These are phyloP conservation scores for Lasioglossum figueresi DNA, from an alignment of 2,888 invertebrate genomes.

Conservation along the genomic window DNA sequence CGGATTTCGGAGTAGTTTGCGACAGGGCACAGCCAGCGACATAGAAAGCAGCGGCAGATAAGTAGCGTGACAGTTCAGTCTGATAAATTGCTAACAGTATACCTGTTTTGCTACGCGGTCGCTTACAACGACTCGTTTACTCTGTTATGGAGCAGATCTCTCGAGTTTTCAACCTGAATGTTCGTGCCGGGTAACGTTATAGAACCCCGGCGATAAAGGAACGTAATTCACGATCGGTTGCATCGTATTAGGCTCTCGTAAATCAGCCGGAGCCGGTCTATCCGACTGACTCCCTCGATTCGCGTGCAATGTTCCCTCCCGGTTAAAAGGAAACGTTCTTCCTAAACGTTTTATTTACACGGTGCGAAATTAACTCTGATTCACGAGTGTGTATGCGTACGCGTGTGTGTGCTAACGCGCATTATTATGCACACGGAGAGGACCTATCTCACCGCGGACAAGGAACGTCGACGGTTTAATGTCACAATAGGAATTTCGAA, in stretches of 20 bases:
- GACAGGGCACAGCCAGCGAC: background rate
- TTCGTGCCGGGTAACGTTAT: background rate
- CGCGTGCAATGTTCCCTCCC: background rate
- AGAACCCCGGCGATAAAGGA: background rate
- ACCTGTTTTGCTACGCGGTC: conserved; percentile 18
- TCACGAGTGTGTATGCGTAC: background rate
- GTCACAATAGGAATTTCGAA: conserved; percentile 59
- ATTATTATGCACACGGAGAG: conserved; percentile 2
- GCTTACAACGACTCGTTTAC: conserved; percentile 13
- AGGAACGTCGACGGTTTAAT: conserved; percentile 54
- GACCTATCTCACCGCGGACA: conserved; percentile 36
- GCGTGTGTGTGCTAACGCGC: conserved; percentile 15
- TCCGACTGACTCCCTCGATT: background rate
- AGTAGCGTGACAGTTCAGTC: background rate
- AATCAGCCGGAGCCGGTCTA: conserved; percentile 17
- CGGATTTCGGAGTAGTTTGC: background rate
- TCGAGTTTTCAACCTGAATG: conserved; percentile 1
- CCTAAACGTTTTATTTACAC: conserved; percentile 23
- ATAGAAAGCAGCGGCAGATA: conserved; percentile 10
- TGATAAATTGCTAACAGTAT: conserved; percentile 19
- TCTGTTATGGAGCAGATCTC: background rate
- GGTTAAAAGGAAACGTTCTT: conserved; percentile 20
- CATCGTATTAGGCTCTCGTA: conserved; percentile 28
- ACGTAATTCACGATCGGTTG: conserved; percentile 28
- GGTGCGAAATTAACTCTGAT: conserved; percentile 45